Evolutionary conservation across 2,797 vertebrate species (phyloP).

Genomic region (Orientallactaga sibirica): DNA sequence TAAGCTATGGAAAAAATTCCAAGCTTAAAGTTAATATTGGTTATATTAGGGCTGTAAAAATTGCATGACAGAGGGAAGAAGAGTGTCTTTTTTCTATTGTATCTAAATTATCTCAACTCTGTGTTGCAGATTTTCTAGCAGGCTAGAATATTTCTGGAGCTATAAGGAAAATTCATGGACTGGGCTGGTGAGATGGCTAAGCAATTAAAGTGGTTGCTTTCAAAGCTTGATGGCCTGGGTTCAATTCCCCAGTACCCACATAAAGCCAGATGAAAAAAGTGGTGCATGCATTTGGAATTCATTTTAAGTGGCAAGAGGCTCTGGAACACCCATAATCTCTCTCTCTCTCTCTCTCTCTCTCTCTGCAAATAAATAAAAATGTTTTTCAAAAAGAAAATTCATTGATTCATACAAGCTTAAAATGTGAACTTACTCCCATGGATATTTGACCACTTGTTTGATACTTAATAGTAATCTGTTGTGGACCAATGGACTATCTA

Average conservation of each 20-base stretch:
- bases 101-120: not conserved
- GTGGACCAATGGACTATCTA: slow-evolving; percentile 1
- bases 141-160: slow-evolving; percentile 15
- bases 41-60: slow-evolving; percentile 11
- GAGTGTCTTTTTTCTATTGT: slow-evolving; percentile 1
- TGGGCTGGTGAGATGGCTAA: no score
- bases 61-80: not conserved
- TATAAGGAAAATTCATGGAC: slow-evolving; percentile 27
- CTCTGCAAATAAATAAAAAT: no score
- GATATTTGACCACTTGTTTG: slow-evolving; percentile 4
- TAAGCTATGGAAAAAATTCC: slow-evolving; percentile 51
- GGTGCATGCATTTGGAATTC: no score
- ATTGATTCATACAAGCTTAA: not conserved
- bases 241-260: no score
- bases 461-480: slow-evolving; percentile 50
- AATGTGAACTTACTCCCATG: slow-evolving; percentile 15
- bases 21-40: slow-evolving; percentile 46
- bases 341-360: no score
- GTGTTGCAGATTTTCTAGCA: slow-evolving; percentile 31
- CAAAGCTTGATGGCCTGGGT: no score
- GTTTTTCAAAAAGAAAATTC: no score
- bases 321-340: no score
- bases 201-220: no score
- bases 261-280: no score
- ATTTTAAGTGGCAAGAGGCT: no score